A percentile compares a stretch with the other conserved stretches of the same genome.
These are phyloP conservation scores for Troides helena DNA, from an alignment of 2,888 invertebrate genomes.

Conservation along the genomic window DNA sequence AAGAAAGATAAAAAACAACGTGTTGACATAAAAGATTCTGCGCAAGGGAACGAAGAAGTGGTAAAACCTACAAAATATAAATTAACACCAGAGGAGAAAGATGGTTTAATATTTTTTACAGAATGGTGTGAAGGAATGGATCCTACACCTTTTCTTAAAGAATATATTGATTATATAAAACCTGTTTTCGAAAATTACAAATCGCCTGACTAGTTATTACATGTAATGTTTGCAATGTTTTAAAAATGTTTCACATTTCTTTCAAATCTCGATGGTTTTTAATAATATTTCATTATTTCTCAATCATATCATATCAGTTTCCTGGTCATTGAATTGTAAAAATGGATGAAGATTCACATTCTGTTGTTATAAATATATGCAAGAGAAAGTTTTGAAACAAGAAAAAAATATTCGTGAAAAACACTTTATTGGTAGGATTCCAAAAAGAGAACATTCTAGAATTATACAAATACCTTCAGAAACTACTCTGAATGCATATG, in stretches of 20 bases:
- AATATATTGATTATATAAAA: slow-evolving; percentile 59
- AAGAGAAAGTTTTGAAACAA: slow-evolving; percentile 38
- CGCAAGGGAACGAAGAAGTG: slow-evolving; percentile 42
- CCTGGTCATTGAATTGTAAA: slow-evolving; percentile 27
- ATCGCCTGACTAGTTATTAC: background rate
- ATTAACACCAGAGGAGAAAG: slow-evolving; percentile 58
- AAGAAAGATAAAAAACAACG: slow-evolving; percentile 51
- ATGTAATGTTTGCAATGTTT: background rate
- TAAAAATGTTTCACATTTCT: background rate
- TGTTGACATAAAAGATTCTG: slow-evolving; percentile 43
- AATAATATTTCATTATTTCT: slow-evolving; percentile 12
- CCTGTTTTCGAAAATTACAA: slow-evolving; percentile 57
- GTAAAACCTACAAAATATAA: slow-evolving; percentile 51
- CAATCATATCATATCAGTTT: slow-evolving; percentile 14
- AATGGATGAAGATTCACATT: slow-evolving; percentile 42
- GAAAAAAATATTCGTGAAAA: slow-evolving; percentile 6
- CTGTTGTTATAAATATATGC: slow-evolving; percentile 46
- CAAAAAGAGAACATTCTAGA: slow-evolving; percentile 23
- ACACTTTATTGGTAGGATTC: background rate
- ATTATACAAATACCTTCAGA: slow-evolving; percentile 36
- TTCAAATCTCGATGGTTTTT: slow-evolving; percentile 43
- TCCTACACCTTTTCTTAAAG: slow-evolving; percentile 58
- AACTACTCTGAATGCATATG: slow-evolving; percentile 39
- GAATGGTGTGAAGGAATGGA: slow-evolving; percentile 71
- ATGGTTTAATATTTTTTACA: slow-evolving; percentile 63